Conservation (phyloP, 2,888 invertebrate genomes). For the Heliconius charithonia region DNA sequence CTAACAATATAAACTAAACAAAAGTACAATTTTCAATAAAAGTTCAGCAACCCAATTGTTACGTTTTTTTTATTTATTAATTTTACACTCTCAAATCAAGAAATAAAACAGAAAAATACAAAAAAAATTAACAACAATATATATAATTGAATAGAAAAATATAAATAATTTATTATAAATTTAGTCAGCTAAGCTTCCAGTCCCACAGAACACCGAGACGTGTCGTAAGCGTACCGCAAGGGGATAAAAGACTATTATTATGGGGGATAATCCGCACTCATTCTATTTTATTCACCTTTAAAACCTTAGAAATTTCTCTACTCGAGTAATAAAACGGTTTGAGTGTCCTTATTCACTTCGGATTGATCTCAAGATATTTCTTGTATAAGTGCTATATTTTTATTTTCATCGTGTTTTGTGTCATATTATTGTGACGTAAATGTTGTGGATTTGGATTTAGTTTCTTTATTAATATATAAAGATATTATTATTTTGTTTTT, state of each 20-base stretch:
- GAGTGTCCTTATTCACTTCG: not conserved
- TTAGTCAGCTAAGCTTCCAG: not conserved
- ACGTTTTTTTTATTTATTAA: not conserved
- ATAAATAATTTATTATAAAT: no score
- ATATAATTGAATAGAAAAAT: no score
- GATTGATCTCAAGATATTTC: constrained; percentile 4
- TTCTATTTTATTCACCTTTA: constrained; percentile 22
- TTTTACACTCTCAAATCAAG: not conserved
- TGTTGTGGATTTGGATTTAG: not conserved
- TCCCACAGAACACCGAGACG: not conserved
- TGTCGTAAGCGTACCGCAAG: constrained; percentile 3
- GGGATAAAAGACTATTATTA: constrained; percentile 13
- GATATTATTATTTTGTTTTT: not conserved
- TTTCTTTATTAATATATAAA: not conserved
- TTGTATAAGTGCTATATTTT: constrained; percentile 7
- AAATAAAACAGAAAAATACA: not conserved
- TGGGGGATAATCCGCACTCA: constrained; percentile 11
- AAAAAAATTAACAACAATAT: not conserved
- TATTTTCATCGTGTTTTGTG: not conserved
- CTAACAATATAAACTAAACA: no score
- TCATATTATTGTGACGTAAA: not conserved
- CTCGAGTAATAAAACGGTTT: constrained; percentile 18
- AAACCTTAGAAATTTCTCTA: constrained; percentile 8
- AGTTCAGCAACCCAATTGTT: no score
- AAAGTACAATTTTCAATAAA: no score